Conservation (phyloP, 2,113 vertebrate genomes). For the Poeciliopsis prolifica region DNA sequence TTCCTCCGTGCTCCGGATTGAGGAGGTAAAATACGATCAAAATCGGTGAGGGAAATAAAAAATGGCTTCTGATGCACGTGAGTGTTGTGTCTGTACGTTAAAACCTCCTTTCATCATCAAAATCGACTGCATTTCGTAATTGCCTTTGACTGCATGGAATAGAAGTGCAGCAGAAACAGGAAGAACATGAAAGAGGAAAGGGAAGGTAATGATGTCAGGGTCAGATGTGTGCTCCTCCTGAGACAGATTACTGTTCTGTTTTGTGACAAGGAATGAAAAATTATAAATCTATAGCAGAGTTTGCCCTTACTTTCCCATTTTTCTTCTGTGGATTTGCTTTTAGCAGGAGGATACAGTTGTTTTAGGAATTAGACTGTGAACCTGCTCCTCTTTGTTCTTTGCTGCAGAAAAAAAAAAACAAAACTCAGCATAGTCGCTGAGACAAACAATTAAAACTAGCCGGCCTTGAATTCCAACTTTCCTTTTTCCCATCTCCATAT, state of each 20-base stretch:
- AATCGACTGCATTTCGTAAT: conserved; percentile 22
- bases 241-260: not conserved
- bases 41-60: conserved; percentile 35
- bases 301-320: conserved; percentile 6
- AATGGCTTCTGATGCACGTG: not conserved
- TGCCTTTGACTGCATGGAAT: conserved; percentile 16
- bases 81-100: not conserved
- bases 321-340: conserved; percentile 21
- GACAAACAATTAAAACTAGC: conserved; percentile 52
- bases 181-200: conserved; percentile 13
- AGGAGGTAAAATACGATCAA: conserved; percentile 35
- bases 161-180: not conserved
- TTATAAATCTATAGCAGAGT: not conserved
- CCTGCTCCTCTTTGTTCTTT: conserved; percentile 49
- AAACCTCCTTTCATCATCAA: not conserved
- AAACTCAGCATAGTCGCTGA: conserved; percentile 16
- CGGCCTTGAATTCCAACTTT: conserved; percentile 53
- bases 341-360: not conserved
- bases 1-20: conserved; percentile 24
- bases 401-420: conserved; percentile 15
- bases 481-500: conserved; percentile 49
- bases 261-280: not conserved
- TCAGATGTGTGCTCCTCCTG: not conserved
- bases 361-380: conserved; percentile 13
- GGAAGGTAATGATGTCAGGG: conserved; percentile 6